These are phyloP conservation scores for Ameiurus melas DNA, from an alignment of 2,113 vertebrate genomes.

Conservation along the genomic window DNA sequence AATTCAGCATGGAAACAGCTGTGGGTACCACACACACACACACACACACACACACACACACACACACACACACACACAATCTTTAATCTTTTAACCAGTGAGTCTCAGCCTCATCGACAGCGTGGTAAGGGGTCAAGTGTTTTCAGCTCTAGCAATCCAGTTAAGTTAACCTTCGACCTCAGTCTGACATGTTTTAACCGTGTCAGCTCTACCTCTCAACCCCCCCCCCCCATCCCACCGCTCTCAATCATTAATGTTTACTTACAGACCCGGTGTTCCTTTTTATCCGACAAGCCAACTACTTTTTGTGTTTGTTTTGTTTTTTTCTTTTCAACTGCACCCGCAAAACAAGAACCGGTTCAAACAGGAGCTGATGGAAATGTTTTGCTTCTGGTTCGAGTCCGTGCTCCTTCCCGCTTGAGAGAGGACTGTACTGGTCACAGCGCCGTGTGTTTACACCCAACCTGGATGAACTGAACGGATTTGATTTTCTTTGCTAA, in stretches of 20 bases:
- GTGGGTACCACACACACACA: conserved; percentile 4
- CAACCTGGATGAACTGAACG: not conserved
- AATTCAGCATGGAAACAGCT: conserved; percentile 2
- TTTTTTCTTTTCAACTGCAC: not conserved
- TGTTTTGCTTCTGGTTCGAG: not conserved
- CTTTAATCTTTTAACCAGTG: not conserved
- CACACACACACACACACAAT: not conserved
- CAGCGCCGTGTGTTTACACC: not conserved
- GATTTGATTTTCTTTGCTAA: not conserved
- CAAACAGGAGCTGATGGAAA: not conserved
- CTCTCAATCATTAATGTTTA: conserved; percentile 41
- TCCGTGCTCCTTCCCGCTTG: not conserved
- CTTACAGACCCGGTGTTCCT: conserved; percentile 13
- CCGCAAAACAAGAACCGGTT: not conserved
- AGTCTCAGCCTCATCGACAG: not conserved
- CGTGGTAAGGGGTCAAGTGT: conserved; percentile 54
- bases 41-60: not conserved
- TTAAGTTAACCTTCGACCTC: conserved; percentile 58
- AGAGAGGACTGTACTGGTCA: not conserved
- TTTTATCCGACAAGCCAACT: not conserved
- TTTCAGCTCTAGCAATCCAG: conserved; percentile 57
- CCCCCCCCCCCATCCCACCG: too few relatives aligned
- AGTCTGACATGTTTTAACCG: not conserved
- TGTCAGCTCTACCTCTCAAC: not conserved
- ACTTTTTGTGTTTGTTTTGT: not conserved